Percentiles rank a stretch among this genome's conserved stretches.
These are phyloP conservation scores for Brachycybe producta DNA, from an alignment of 2,888 invertebrate species.

Conservation along the genomic window DNA sequence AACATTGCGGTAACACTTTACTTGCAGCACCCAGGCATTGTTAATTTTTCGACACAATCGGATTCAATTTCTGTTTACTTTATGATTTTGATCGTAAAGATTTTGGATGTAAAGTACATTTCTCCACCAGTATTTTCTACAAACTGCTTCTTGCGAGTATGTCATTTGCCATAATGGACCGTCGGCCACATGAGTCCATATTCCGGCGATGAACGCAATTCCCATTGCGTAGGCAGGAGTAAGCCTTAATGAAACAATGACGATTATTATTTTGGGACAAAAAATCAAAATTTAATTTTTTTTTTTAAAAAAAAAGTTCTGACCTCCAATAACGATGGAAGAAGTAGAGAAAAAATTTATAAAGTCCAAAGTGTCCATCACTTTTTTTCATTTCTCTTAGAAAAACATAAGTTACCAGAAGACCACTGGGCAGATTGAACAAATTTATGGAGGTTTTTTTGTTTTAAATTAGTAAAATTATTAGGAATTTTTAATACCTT, in stretches of 20 bases:
- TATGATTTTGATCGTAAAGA: background rate
- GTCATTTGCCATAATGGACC: constrained; percentile 28
- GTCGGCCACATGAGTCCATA: constrained; percentile 28
- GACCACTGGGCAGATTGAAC: constrained; percentile 19
- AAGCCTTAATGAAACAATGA: too few species aligned
- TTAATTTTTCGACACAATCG: too few species aligned
- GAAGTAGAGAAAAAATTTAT: constrained; percentile 18
- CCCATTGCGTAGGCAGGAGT: constrained; percentile 31
- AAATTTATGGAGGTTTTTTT: background rate
- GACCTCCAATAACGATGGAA: constrained; percentile 22
- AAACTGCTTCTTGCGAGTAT: constrained; percentile 14
- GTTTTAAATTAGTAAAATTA: too few species aligned
- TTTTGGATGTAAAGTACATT: background rate
- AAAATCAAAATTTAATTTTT: background rate
- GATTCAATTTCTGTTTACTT: too few species aligned
- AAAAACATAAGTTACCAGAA: constrained; percentile 21
- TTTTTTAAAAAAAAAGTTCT: background rate
- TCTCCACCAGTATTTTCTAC: constrained; percentile 19
- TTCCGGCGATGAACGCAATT: constrained; percentile 27
- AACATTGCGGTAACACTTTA: too few species aligned
- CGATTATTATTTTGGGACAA: too few species aligned
- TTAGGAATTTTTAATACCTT: background rate
- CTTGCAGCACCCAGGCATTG: too few species aligned
- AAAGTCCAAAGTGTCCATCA: constrained; percentile 20
- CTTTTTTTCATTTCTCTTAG: constrained; percentile 20